phyloP scores from a whole-genome alignment of 2,888 invertebrate species.

The Zelleria hepariella region DNA sequence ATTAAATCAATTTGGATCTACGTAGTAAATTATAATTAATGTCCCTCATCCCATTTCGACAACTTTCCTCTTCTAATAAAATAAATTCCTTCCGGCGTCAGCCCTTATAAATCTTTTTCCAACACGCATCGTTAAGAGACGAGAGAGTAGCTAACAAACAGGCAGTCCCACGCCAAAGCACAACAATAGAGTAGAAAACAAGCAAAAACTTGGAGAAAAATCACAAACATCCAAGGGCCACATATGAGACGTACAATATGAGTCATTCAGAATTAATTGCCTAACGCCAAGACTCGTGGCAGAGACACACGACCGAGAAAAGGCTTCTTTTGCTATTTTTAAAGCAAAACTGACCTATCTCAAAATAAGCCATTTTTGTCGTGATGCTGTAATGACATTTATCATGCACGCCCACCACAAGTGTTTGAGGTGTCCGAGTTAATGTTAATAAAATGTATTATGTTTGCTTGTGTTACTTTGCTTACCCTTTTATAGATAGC shows the following conservation, averaged over 20 bases:
- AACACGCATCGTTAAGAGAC: slow-evolving; percentile 27
- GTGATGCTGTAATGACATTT: slow-evolving; percentile 29
- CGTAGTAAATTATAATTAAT: too few relatives aligned
- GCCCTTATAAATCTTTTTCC: not conserved
- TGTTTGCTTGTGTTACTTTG: slow-evolving; percentile 17
- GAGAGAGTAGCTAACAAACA: slow-evolving; percentile 23
- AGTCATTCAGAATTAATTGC: slow-evolving; percentile 53
- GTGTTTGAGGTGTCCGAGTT: not conserved
- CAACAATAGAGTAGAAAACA: slow-evolving; percentile 36
- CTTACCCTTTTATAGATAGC: slow-evolving; percentile 8
- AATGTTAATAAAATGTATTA: not conserved
- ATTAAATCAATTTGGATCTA: not conserved
- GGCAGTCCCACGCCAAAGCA: slow-evolving; percentile 9
- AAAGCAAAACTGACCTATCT: slow-evolving; percentile 22
- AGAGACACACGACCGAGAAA: slow-evolving; percentile 33
- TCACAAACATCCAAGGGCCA: slow-evolving; percentile 26
- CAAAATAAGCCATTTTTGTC: slow-evolving; percentile 39
- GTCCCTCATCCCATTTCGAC: not conserved
- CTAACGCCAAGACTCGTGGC: slow-evolving; percentile 41
- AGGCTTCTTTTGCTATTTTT: not conserved
- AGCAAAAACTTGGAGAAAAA: slow-evolving; percentile 37
- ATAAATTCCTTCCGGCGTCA: not conserved
- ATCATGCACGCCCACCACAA: slow-evolving; percentile 23
- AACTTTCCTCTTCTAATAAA: not conserved
- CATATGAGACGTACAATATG: slow-evolving; percentile 39